A percentile compares a stretch with the other conserved stretches of the same genome.
Evolutionary conservation across 2,797 vertebrate species (phyloP).

Genomic region (Peromyscus eremicus): DNA sequence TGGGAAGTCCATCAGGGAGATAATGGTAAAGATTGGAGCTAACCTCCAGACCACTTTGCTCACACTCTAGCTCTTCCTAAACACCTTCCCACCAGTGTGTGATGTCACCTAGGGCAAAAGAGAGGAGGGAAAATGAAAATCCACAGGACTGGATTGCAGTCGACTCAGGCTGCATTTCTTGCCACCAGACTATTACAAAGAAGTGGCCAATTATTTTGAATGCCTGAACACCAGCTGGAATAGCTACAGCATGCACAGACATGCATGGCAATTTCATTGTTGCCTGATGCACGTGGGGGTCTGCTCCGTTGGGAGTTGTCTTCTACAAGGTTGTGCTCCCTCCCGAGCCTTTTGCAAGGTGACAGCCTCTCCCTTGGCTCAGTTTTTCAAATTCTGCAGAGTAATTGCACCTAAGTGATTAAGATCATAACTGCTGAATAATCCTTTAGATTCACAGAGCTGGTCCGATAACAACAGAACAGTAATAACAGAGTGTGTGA

Average conservation of each 20-base stretch:
- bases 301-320: not conserved
- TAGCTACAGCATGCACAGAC: not conserved
- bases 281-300: fast-evolving
- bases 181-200: not conserved
- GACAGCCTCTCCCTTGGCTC: not conserved
- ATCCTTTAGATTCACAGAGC: not conserved
- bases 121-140: not conserved
- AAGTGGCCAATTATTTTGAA: not conserved
- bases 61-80: not conserved
- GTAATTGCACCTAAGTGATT: not conserved
- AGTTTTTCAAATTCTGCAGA: not conserved
- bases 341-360: not conserved
- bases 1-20: no score
- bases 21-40: not conserved
- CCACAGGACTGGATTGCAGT: not conserved
- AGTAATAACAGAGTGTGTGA: not conserved
- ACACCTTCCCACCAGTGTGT: not conserved
- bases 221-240: not conserved
- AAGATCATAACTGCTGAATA: not conserved
- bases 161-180: not conserved
- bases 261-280: no score
- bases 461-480: not conserved
- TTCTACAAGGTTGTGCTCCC: not conserved
- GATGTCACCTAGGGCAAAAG: not conserved
- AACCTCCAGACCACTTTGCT: not conserved